Percentiles rank a stretch among this genome's conserved stretches.
Evolutionary conservation across 2,888 invertebrate genomes (phyloP).

Genomic region (Busseola fusca): DNA sequence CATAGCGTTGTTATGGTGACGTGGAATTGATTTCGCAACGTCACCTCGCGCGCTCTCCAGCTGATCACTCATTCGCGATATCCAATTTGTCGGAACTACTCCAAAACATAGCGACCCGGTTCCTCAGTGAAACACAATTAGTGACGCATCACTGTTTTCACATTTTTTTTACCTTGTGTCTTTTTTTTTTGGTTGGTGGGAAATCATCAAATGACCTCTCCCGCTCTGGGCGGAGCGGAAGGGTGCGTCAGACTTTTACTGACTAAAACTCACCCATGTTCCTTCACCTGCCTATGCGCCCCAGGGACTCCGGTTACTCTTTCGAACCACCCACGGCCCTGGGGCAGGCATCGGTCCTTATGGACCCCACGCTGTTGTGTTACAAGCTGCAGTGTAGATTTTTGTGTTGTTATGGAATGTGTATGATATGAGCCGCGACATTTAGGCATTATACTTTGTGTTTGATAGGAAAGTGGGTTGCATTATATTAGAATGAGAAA

Average conservation of each 20-base stretch:
- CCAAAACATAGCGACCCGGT: conserved; percentile 45
- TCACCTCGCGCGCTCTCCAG: conserved; percentile 42
- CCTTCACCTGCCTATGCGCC: no score
- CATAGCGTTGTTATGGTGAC: conserved; percentile 41
- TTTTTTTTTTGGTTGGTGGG: no score
- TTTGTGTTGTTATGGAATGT: background rate
- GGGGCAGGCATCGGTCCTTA: no score
- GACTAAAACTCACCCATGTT: no score
- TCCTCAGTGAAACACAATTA: conserved; percentile 49
- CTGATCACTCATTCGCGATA: conserved; percentile 50
- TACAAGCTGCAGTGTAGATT: background rate
- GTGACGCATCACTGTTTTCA: conserved; percentile 19
- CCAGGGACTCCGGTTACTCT: no score
- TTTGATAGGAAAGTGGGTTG: background rate
- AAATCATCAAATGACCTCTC: no score
- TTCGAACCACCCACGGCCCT: no score
- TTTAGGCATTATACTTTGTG: background rate
- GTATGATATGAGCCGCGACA: background rate
- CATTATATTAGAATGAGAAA: no score
- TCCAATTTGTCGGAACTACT: conserved; percentile 55
- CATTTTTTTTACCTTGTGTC: conserved; percentile 14
- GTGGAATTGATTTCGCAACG: conserved; percentile 49
- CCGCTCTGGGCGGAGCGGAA: no score
- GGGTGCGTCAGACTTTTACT: no score
- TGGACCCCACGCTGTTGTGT: no score